Conservation (phyloP, 2,888 invertebrate genomes). For the Protophormia terraenovae region DNA sequence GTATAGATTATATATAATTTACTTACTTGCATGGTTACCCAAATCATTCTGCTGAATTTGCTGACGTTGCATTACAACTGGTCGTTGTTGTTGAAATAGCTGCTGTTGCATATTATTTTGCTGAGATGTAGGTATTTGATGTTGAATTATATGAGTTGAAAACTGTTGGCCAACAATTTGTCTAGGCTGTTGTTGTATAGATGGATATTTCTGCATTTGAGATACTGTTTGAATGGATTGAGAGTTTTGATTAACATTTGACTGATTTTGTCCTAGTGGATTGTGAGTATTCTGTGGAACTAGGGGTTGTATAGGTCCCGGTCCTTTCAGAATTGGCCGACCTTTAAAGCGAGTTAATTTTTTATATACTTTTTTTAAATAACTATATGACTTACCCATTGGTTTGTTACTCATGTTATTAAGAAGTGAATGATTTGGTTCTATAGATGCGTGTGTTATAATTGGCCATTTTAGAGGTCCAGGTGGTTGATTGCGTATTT, state of each 20-base stretch:
- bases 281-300: constrained; percentile 58
- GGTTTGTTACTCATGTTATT: constrained; percentile 67
- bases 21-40: constrained; percentile 72
- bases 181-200: constrained; percentile 69
- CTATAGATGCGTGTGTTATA: constrained; percentile 15
- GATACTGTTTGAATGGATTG: constrained; percentile 76
- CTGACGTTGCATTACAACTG: constrained; percentile 74
- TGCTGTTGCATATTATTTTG: constrained; percentile 76
- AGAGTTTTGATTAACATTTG: constrained; percentile 74
- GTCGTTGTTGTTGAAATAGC: constrained; percentile 73
- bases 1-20: background rate
- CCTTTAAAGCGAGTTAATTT: constrained; percentile 70
- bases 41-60: constrained; percentile 74
- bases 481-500: constrained; percentile 66
- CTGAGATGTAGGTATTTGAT: constrained; percentile 39
- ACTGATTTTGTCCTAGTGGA: constrained; percentile 67
- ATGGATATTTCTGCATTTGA: constrained; percentile 70
- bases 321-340: constrained; percentile 80
- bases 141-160: constrained; percentile 37
- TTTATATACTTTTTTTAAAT: constrained; percentile 15
- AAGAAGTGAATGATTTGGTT: constrained; percentile 10
- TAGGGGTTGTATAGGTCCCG: constrained; percentile 66
- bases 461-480: constrained; percentile 64
- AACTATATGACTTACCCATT: constrained; percentile 72
- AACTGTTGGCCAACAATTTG: constrained; percentile 43